Evolutionary conservation across 2,113 vertebrate genomes (phyloP).

Genomic region (Notothenia coriiceps): DNA sequence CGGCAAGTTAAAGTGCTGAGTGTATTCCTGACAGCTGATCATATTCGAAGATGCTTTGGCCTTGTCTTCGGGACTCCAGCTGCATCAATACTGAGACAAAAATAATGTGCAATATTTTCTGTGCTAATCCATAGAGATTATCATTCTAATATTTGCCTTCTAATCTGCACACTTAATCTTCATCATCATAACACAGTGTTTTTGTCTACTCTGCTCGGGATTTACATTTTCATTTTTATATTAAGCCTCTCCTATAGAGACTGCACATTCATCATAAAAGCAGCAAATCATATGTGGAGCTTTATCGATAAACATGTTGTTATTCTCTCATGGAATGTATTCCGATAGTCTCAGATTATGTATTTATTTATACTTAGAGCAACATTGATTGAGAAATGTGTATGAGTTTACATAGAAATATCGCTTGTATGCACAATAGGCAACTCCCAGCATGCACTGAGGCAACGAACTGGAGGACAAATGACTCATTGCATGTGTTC

Average conservation of each 20-base stretch:
- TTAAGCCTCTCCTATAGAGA: not conserved
- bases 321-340: not conserved
- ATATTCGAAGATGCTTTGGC: not conserved
- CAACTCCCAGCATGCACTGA: constrained; percentile 21
- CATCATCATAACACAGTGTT: constrained; percentile 49
- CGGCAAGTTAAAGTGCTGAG: not conserved
- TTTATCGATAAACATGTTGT: no score
- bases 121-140: constrained; percentile 68
- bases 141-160: constrained; percentile 51
- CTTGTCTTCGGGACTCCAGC: constrained; percentile 14
- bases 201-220: constrained; percentile 19
- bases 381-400: not conserved
- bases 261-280: not conserved
- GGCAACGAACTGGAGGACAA: not conserved
- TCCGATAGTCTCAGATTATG: not conserved
- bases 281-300: no score
- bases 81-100: constrained; percentile 22
- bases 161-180: constrained; percentile 67
- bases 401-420: not conserved
- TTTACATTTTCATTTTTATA: constrained; percentile 29
- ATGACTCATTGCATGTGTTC: constrained; percentile 11
- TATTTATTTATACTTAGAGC: not conserved
- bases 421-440: not conserved
- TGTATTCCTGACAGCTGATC: constrained; percentile 4
- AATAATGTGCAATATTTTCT: constrained; percentile 15